Conservation (phyloP, 2,113 vertebrate species). For the Syngnathus scovelli region DNA sequence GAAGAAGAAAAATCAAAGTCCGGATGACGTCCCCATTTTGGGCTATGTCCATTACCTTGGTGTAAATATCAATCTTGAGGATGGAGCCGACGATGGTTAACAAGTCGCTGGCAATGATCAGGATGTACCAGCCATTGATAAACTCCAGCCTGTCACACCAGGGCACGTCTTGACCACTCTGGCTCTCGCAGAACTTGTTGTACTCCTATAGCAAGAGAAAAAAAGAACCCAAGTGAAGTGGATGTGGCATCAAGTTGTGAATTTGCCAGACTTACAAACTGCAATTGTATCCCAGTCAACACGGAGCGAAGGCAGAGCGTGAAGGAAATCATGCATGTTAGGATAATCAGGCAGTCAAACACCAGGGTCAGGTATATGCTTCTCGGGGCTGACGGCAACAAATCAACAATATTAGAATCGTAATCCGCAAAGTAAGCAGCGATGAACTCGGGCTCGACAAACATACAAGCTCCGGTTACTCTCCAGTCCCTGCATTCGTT, state of each 20-base stretch:
- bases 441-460: not conserved
- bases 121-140: constrained; percentile 90
- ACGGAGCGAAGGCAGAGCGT: constrained; percentile 84
- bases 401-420: constrained; percentile 11
- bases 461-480: constrained; percentile 85
- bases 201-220: constrained; percentile 74
- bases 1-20: not conserved
- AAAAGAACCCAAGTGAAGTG: not conserved
- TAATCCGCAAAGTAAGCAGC: not conserved
- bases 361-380: constrained; percentile 84
- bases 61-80: constrained; percentile 92
- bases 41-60: constrained; percentile 71
- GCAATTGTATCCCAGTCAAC: constrained; percentile 78
- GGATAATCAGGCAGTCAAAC: constrained; percentile 83
- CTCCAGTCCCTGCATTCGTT: constrained; percentile 90
- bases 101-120: constrained; percentile 85
- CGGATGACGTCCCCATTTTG: too few relatives aligned
- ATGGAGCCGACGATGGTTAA: constrained; percentile 85
- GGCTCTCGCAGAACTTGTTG: constrained; percentile 69
- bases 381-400: constrained; percentile 72
- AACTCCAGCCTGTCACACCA: constrained; percentile 86
- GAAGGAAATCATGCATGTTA: constrained; percentile 79
- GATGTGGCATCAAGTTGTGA: not conserved
- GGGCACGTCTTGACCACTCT: constrained; percentile 72
- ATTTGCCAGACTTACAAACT: constrained; percentile 72